Percentiles rank a stretch among this genome's conserved stretches.
Evolutionary conservation across 2,113 vertebrate species (phyloP).

Genomic region (Equus przewalskii): DNA sequence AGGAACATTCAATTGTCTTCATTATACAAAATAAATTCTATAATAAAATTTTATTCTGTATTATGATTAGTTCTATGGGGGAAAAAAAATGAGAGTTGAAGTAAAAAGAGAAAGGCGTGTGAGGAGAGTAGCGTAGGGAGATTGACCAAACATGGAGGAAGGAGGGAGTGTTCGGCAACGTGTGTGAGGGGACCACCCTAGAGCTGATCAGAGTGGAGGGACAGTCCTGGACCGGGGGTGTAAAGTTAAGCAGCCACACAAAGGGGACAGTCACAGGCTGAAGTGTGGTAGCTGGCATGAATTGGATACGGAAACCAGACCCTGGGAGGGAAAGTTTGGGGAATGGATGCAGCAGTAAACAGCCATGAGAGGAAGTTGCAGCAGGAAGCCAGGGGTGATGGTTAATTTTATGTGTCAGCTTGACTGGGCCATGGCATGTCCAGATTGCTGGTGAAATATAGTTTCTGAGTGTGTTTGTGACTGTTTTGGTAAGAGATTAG

Average conservation of each 20-base stretch:
- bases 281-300: background rate
- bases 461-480: background rate
- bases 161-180: background rate
- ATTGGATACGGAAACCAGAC: background rate
- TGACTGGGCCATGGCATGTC: background rate
- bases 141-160: background rate
- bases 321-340: background rate
- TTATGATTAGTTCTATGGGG: background rate
- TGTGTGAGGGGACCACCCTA: background rate
- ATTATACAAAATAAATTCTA: constrained; percentile 25
- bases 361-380: background rate
- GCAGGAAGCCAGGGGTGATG: background rate
- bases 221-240: background rate
- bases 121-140: background rate
- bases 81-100: constrained; percentile 11
- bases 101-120: background rate
- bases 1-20: constrained; percentile 35
- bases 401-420: background rate
- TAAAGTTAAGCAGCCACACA: background rate
- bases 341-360: background rate
- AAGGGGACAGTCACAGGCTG: background rate
- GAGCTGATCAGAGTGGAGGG: background rate
- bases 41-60: constrained; percentile 17
- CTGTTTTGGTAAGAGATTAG: background rate
- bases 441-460: background rate